Evolutionary conservation across 2,888 invertebrate genomes (phyloP).

Genomic region (Acleris cristana): DNA sequence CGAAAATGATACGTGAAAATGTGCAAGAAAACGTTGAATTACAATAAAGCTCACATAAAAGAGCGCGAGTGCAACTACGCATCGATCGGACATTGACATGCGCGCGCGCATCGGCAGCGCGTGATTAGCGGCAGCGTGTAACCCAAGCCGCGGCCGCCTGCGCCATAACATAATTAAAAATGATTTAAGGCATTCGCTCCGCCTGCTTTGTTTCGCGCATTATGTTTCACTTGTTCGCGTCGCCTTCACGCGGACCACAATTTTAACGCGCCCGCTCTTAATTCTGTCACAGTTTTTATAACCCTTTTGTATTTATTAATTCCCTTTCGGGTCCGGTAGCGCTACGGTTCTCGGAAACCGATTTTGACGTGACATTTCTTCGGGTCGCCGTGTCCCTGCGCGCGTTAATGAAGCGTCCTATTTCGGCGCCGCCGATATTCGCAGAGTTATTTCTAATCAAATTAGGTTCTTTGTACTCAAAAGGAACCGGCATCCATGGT

Average conservation of each 20-base stretch:
- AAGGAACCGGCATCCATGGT: slow-evolving; percentile 9
- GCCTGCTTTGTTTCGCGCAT: slow-evolving; percentile 84
- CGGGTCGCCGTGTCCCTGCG: slow-evolving; percentile 65
- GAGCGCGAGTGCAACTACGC: slow-evolving; percentile 48
- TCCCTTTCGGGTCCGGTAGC: slow-evolving; percentile 81
- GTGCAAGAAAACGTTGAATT: slow-evolving; percentile 23
- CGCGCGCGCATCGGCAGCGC: slow-evolving; percentile 41
- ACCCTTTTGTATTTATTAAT: slow-evolving; percentile 83
- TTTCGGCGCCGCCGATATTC: slow-evolving; percentile 71
- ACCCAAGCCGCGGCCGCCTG: slow-evolving; percentile 65
- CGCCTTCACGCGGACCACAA: slow-evolving; percentile 70
- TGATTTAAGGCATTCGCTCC: slow-evolving; percentile 84
- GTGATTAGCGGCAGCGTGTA: slow-evolving; percentile 56
- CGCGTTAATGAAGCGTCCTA: slow-evolving; percentile 80
- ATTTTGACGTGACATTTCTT: slow-evolving; percentile 81
- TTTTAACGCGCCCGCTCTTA: slow-evolving; percentile 80
- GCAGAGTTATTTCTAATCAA: slow-evolving; percentile 61
- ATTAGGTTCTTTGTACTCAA: slow-evolving; percentile 46
- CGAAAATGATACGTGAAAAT: slow-evolving; percentile 13
- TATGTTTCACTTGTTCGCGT: slow-evolving; percentile 83
- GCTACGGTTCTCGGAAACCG: slow-evolving; percentile 79
- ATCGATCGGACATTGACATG: slow-evolving; percentile 57
- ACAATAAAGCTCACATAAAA: slow-evolving; percentile 27
- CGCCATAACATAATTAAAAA: slow-evolving; percentile 85
- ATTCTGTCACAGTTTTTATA: slow-evolving; percentile 83